These are phyloP conservation scores for Crambe crambe DNA, from an alignment of 37 sponge, comb jelly and placozoan genomes.

Conservation along the genomic window DNA sequence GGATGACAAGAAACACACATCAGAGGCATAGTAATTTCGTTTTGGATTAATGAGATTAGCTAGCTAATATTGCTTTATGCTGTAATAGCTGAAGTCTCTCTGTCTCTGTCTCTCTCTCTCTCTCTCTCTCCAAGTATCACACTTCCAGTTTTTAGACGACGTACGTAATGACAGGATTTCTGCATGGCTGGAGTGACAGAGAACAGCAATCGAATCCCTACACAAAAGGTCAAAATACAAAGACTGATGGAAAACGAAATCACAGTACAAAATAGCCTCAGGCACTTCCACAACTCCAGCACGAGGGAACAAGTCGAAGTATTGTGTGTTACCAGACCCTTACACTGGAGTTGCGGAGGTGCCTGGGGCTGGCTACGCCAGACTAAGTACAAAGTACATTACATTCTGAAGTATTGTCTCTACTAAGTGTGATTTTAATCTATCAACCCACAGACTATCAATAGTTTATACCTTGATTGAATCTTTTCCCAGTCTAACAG, in stretches of 20 bases:
- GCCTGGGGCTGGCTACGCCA: too few species aligned
- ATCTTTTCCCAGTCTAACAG: constrained; percentile 66
- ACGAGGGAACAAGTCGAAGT: too few species aligned
- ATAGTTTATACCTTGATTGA: constrained; percentile 84
- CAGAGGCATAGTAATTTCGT: background rate
- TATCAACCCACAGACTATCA: too few species aligned
- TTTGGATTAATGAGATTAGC: too few species aligned
- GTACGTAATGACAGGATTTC: constrained; percentile 90
- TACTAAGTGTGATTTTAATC: background rate
- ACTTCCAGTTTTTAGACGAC: too few species aligned
- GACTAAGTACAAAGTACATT: background rate
- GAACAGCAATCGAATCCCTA: constrained; percentile 92
- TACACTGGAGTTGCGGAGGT: too few species aligned
- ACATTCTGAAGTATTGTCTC: background rate
- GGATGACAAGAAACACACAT: background rate
- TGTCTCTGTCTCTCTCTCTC: too few species aligned
- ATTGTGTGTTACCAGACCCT: too few species aligned
- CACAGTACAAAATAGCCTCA: background rate
- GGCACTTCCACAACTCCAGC: too few species aligned
- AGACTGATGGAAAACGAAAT: background rate
- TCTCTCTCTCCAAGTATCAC: too few species aligned
- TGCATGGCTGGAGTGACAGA: constrained; percentile 91
- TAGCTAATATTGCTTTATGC: too few species aligned
- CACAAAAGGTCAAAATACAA: background rate
- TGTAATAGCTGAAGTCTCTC: too few species aligned